Evolutionary conservation across 2,888 invertebrate species (phyloP).

Genomic region (Trissoscelio sp.): DNA sequence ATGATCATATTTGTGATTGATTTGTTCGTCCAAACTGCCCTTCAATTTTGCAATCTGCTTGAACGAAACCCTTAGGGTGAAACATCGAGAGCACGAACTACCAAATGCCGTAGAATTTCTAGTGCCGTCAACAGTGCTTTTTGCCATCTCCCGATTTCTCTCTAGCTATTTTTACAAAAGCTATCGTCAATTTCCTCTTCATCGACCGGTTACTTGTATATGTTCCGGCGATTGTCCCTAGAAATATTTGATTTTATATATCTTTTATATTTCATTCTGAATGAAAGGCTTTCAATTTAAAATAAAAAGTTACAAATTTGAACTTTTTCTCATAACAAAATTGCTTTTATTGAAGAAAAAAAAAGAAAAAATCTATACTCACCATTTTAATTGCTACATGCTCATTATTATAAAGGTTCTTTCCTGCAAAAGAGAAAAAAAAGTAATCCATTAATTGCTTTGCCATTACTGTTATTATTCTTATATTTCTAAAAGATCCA

Average conservation of each 20-base stretch:
- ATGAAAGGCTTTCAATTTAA: no score
- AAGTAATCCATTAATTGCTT: constrained; percentile 4
- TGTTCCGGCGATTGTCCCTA: constrained; percentile 5
- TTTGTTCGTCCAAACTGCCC: constrained; percentile 47
- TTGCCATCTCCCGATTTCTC: constrained; percentile 21
- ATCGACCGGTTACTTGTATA: constrained; percentile 43
- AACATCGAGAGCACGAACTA: constrained; percentile 21
- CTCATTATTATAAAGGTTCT: constrained; percentile 99
- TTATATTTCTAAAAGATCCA: background rate
- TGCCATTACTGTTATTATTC: background rate
- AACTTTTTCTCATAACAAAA: no score
- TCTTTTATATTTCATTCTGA: no score
- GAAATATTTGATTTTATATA: constrained; percentile 43
- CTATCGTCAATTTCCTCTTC: constrained; percentile 39
- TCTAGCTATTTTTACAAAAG: constrained; percentile 36
- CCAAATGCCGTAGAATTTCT: constrained; percentile 40
- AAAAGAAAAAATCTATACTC: constrained; percentile 79
- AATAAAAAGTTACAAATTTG: no score
- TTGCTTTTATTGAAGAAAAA: no score
- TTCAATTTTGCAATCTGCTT: constrained; percentile 51
- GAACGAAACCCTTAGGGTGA: constrained; percentile 46
- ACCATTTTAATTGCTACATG: constrained; percentile 99
- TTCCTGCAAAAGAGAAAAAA: constrained; percentile 89
- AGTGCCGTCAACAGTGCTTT: constrained; percentile 30
- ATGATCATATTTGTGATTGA: no score